These are phyloP conservation scores for Cirrhinus molitorella DNA, from an alignment of 2,797 vertebrate genomes.

Conservation along the genomic window DNA sequence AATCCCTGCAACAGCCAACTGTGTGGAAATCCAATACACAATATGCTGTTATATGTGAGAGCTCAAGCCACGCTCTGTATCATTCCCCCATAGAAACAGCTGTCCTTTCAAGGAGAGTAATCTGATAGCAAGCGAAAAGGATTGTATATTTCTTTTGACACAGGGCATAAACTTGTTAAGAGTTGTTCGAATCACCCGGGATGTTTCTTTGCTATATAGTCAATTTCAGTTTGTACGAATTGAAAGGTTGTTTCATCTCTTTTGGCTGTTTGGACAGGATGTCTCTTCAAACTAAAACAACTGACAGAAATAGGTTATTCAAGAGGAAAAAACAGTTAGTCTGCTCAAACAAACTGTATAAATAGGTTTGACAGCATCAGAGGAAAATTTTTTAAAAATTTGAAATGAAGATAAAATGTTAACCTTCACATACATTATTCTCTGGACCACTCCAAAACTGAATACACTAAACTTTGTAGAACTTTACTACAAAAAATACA, in stretches of 20 bases:
- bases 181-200: constrained; percentile 30
- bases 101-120: constrained; percentile 68
- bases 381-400: neutral
- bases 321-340: neutral
- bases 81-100: constrained; percentile 65
- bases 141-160: constrained; percentile 62
- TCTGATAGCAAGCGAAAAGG: constrained; percentile 55
- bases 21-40: constrained; percentile 58
- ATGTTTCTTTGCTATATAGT: constrained; percentile 23
- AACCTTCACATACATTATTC: neutral
- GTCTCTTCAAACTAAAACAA: constrained; percentile 24
- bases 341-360: neutral
- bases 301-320: constrained; percentile 12
- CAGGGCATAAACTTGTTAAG: constrained; percentile 56
- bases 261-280: constrained; percentile 32
- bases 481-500: neutral
- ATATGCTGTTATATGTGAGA: constrained; percentile 67
- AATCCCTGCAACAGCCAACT: constrained; percentile 62
- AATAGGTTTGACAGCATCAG: neutral
- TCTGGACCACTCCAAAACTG: neutral
- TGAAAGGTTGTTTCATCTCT: constrained; percentile 33
- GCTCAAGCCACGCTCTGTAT: constrained; percentile 57
- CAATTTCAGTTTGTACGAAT: constrained; percentile 9
- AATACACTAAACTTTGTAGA: no score
- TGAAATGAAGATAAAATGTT: neutral